Base-by-base conservation (phyloP, 2,888 invertebrate species). In the Chirona hameri region DNA sequence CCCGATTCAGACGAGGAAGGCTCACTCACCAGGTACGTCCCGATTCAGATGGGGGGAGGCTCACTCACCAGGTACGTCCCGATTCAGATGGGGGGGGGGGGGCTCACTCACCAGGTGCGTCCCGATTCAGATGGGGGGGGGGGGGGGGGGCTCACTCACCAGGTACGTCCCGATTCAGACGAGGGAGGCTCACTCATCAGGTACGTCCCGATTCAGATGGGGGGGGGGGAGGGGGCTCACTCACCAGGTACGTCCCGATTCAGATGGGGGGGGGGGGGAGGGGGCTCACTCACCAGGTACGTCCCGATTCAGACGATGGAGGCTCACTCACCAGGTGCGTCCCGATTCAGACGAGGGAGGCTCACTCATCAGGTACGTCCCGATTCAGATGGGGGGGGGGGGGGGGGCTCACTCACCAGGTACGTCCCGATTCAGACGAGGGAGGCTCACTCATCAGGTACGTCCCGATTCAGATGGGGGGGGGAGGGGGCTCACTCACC, bases 61-160 rank as follows among this genome's bases (percentile, higher is more conserved):
- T 92, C 24, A 89, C 89, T 72, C 90, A 91, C 85, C 90, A 90
- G 87, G 88, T 89, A 85, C 83, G 52, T 14, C 57, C 15, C 10
- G 7, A 2, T 39, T 39, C n/a, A n/a, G n/a, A n/a, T n/a, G n/a
- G n/a, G n/a, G n/a, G n/a, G n/a, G n/a, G 93, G 89, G 46, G 87
- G 91, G 83, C 88, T 92, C 24, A 89, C 89, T 72, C 90, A 91
- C 85, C 90, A 90, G 87, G 88, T 89, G 85, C 83, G 52, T 14
- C 57, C 15, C 10, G 7, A 2, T 39, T 39, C n/a, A n/a, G n/a
- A n/a, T n/a, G n/a, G n/a, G n/a, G n/a, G n/a, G n/a, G n/a, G n/a
- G n/a, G n/a, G n/a, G n/a, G 93, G 89, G 46, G 87, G 91, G 83
- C 88, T 92, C 24, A 89, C 89, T 72, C 90, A 91, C 85, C 90